These are phyloP conservation scores for Acanthopleura granulata DNA, from an alignment of 2,888 invertebrate genomes.

Conservation along the genomic window DNA sequence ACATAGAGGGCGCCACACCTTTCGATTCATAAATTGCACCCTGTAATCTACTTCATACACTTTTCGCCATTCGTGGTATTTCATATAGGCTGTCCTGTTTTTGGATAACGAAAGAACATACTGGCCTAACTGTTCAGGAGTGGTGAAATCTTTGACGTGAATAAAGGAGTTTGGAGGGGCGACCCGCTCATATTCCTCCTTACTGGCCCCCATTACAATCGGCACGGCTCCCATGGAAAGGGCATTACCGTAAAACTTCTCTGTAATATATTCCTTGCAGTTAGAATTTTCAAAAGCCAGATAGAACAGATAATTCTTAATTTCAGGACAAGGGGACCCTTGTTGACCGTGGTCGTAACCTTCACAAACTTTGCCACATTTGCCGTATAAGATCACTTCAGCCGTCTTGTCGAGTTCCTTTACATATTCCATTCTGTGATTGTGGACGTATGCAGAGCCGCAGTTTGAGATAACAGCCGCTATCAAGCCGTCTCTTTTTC, in stretches of 20 bases:
- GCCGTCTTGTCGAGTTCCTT: conserved; percentile 5
- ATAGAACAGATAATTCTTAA: conserved; percentile 2
- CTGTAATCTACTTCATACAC: not conserved
- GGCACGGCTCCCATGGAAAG: conserved; percentile 8
- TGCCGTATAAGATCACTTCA: conserved; percentile 4
- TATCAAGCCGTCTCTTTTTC: not conserved
- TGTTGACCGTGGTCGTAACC: not conserved
- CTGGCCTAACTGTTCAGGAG: not conserved
- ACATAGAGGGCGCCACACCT: conserved; percentile 9
- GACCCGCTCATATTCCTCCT: not conserved
- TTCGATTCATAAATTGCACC: not conserved
- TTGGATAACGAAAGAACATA: not conserved
- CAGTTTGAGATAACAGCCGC: conserved; percentile 15
- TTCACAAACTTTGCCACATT: conserved; percentile 1
- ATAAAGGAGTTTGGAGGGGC: conserved; percentile 15
- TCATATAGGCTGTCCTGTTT: conserved; percentile 14
- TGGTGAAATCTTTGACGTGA: not conserved
- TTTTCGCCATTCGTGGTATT: conserved; percentile 12
- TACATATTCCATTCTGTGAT: not conserved
- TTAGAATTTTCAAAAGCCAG: conserved; percentile 15
- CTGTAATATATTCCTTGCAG: conserved; percentile 16
- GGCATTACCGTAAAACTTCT: conserved; percentile 15
- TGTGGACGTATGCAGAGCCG: not conserved
- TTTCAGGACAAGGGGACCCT: not conserved
- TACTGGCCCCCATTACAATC: conserved; percentile 10